A percentile compares a stretch with the other conserved stretches of the same genome.
Evolutionary conservation across 2,797 vertebrate species (phyloP).

Genomic region (Squalus acanthias): DNA sequence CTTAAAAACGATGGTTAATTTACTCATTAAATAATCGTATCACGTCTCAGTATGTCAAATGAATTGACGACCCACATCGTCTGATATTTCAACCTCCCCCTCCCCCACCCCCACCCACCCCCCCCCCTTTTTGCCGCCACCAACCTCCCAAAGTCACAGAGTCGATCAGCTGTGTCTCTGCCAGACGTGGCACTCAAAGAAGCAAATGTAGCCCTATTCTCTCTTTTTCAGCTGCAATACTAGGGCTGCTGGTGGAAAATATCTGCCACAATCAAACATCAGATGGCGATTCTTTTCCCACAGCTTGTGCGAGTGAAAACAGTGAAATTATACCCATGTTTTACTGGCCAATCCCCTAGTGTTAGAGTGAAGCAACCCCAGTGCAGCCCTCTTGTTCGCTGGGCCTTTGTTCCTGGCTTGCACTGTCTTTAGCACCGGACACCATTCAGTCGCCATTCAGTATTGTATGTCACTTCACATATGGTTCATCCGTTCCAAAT

Average conservation of each 20-base stretch:
- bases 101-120: constrained; percentile 44
- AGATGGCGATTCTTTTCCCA: constrained; percentile 76
- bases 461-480: constrained; percentile 82
- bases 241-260: constrained; percentile 67
- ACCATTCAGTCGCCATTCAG: constrained; percentile 76
- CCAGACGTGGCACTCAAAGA: constrained; percentile 54
- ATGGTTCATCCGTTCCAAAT: constrained; percentile 93
- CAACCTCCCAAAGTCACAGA: constrained; percentile 32
- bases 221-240: constrained; percentile 51
- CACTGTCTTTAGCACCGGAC: constrained; percentile 66
- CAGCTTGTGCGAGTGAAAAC: constrained; percentile 73
- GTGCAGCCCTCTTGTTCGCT: constrained; percentile 59
- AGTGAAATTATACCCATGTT: constrained; percentile 72
- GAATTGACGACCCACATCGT: not conserved
- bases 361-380: constrained; percentile 57
- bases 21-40: not conserved
- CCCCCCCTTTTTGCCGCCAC: constrained; percentile 40
- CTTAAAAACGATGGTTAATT: not conserved
- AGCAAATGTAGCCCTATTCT: constrained; percentile 54
- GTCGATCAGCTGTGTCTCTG: constrained; percentile 46
- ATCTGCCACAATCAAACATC: constrained; percentile 71
- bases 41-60: constrained; percentile 5
- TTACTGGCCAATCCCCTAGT: constrained; percentile 60
- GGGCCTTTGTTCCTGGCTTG: constrained; percentile 64
- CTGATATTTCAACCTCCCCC: not conserved